A percentile compares a stretch with the other conserved stretches of the same genome.
phyloP scores from a whole-genome alignment of 2,888 invertebrate species.

The Amblyjoppa proteus region DNA sequence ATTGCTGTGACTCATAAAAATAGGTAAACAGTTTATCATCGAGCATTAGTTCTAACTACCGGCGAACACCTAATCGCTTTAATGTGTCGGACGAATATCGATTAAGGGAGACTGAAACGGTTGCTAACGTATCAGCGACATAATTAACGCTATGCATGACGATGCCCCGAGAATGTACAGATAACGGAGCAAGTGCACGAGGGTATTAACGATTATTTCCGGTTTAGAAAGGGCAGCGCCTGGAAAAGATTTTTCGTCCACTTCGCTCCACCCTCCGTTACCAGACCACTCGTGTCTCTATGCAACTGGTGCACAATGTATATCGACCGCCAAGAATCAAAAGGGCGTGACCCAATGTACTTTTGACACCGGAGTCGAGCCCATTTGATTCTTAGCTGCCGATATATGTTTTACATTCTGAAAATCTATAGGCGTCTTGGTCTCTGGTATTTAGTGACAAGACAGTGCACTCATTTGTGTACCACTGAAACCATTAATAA shows the following conservation, averaged over 20 bases:
- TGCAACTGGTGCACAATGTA: slow-evolving; percentile 9
- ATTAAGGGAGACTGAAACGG: background rate
- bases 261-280: slow-evolving; percentile 4
- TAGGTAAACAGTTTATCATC: background rate
- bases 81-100: background rate
- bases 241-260: slow-evolving; percentile 14
- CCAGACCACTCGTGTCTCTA: slow-evolving; percentile 27
- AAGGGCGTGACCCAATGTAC: too few species aligned
- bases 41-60: background rate
- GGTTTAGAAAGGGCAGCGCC: slow-evolving; percentile 18
- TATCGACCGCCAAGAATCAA: too few species aligned
- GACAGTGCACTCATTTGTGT: slow-evolving; percentile 5
- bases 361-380: too few species aligned
- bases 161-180: background rate
- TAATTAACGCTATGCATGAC: background rate
- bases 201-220: background rate
- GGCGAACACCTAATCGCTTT: background rate
- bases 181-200: background rate
- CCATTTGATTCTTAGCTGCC: too few species aligned
- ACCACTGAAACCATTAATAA: slow-evolving; percentile 24
- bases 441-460: background rate
- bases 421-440: background rate
- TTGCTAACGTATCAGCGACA: background rate
- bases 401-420: background rate
- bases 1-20: slow-evolving; percentile 8